These are phyloP conservation scores for Drosophila nebulosa DNA, from an alignment of 1,140 invertebrate genomes.

Conservation along the genomic window DNA sequence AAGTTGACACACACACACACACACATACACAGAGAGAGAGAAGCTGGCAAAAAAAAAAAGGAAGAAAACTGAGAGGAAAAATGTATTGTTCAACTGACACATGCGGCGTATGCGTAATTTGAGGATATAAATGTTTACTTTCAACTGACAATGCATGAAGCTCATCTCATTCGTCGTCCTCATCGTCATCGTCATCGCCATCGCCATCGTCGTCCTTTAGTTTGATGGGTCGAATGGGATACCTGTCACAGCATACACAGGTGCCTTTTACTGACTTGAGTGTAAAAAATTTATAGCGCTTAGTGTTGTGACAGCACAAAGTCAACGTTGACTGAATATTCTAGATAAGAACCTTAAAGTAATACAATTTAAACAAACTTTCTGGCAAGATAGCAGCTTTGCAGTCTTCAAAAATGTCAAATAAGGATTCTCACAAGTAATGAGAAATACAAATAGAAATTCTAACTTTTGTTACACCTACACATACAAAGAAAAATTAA, in stretches of 20 bases:
- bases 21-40: no score
- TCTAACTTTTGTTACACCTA: no score
- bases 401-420: no score
- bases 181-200: neutral
- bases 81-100: constrained; percentile 28
- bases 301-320: constrained; percentile 7
- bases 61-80: neutral
- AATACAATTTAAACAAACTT: neutral
- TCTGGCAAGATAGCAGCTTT: no score
- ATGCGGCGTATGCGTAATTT: constrained; percentile 42
- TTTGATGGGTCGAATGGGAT: neutral
- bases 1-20: constrained; percentile 34
- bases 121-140: constrained; percentile 37
- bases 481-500: no score
- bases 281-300: constrained; percentile 10
- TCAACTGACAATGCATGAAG: constrained; percentile 22
- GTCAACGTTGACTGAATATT: constrained; percentile 7
- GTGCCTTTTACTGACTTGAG: constrained; percentile 1
- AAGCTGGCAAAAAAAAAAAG: constrained; percentile 12
- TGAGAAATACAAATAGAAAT: no score
- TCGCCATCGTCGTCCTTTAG: neutral
- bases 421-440: no score
- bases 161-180: constrained; percentile 20
- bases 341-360: neutral
- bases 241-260: constrained; percentile 8